These are phyloP conservation scores for Hepsetus odoe DNA, from an alignment of 2,113 vertebrate genomes.

Conservation along the genomic window DNA sequence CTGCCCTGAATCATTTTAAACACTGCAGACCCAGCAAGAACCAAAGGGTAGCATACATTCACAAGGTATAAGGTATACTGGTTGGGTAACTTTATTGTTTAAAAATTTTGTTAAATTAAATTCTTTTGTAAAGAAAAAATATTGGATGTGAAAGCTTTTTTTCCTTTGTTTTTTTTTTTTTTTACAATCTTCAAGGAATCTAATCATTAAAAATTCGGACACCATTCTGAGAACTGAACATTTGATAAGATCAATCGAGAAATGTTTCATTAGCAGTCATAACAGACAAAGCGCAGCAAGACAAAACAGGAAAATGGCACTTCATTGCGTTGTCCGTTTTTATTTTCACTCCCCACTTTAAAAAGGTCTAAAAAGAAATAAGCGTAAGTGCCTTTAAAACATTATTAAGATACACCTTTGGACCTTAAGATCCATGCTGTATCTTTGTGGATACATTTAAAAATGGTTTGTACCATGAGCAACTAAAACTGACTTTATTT, in stretches of 20 bases:
- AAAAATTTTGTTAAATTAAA: neutral
- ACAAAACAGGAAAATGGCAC: neutral
- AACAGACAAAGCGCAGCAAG: neutral
- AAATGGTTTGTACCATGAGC: too few species aligned
- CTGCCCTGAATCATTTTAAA: neutral
- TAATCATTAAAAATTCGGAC: slow-evolving; percentile 1
- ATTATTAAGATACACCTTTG: too few species aligned
- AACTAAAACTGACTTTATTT: too few species aligned
- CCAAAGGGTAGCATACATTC: neutral
- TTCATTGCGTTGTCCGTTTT: too few species aligned
- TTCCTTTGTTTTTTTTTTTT: neutral
- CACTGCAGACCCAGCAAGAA: neutral
- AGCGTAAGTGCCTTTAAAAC: too few species aligned
- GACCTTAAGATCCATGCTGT: too few species aligned
- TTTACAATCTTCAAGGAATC: neutral
- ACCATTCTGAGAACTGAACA: neutral
- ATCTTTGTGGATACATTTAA: too few species aligned
- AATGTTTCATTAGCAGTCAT: neutral
- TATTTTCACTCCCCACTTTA: too few species aligned
- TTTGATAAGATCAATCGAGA: slow-evolving; percentile 1
- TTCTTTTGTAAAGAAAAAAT: too few species aligned
- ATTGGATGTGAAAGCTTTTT: neutral
- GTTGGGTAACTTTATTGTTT: neutral
- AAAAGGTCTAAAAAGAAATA: too few species aligned
- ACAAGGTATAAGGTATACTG: neutral